phyloP scores from a whole-genome alignment of 2,113 vertebrate species.

The Gymnocephalus cernua region DNA sequence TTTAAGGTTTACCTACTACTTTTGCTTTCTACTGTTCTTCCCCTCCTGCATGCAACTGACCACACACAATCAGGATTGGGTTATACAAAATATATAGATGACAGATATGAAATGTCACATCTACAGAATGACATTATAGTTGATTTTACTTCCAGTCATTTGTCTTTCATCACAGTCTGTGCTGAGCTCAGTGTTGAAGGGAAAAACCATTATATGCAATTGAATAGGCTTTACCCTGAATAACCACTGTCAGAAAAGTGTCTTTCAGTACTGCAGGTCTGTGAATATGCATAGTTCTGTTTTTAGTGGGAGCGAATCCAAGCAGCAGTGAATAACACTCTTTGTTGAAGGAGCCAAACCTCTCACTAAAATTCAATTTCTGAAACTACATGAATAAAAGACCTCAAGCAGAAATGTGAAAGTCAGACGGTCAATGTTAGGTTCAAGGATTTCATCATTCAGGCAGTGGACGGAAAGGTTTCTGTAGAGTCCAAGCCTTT shows the following conservation, averaged over 20 bases:
- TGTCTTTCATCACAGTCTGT: conserved; percentile 33
- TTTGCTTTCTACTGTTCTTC: not conserved
- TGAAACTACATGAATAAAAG: conserved; percentile 49
- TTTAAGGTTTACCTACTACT: not conserved
- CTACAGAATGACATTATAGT: conserved; percentile 12
- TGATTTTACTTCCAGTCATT: conserved; percentile 28
- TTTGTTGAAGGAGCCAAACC: conserved; percentile 54
- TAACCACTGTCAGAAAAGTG: conserved; percentile 26
- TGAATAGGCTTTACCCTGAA: conserved; percentile 45
- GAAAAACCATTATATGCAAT: conserved; percentile 27
- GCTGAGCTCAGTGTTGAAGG: conserved; percentile 20
- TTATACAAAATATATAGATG: not conserved
- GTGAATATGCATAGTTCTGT: conserved; percentile 45
- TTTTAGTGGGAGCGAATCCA: conserved; percentile 47
- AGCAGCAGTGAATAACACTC: conserved; percentile 37
- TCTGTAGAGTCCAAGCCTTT: conserved; percentile 24
- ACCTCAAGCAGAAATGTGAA: conserved; percentile 38
- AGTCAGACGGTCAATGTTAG: conserved; percentile 21
- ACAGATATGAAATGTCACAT: conserved; percentile 9
- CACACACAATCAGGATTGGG: not conserved
- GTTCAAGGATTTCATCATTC: conserved; percentile 35
- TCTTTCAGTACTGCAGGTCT: conserved; percentile 27
- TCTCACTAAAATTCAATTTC: conserved; percentile 49
- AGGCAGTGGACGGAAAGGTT: not conserved
- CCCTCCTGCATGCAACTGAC: not conserved